Percentiles rank a stretch among this genome's conserved stretches.
phyloP scores from a whole-genome alignment of 1,140 invertebrate species.

The Ditylenchus dipsaci region DNA sequence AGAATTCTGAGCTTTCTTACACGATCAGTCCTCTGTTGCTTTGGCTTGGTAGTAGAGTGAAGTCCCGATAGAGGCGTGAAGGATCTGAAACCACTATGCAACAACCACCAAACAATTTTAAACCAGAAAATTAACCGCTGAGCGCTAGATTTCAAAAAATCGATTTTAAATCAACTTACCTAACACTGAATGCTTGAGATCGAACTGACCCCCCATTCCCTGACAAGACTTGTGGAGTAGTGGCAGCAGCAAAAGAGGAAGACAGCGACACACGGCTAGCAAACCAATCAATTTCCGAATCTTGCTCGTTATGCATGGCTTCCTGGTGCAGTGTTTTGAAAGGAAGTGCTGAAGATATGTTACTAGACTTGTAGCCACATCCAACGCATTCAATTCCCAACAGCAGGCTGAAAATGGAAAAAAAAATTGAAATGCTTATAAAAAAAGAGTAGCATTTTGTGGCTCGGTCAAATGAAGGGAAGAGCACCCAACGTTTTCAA shows the following conservation, averaged over 20 bases:
- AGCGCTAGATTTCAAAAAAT: no score
- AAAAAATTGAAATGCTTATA: background rate
- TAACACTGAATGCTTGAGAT: background rate
- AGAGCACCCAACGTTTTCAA: no score
- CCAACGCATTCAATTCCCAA: background rate
- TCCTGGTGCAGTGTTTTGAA: background rate
- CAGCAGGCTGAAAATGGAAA: background rate
- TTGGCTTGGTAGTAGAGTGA: background rate
- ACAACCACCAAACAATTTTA: no score
- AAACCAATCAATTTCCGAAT: background rate
- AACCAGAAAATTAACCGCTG: no score
- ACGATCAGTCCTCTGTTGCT: background rate
- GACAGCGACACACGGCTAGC: background rate
- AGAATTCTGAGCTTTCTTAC: background rate
- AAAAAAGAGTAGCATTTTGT: background rate
- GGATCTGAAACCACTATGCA: no score
- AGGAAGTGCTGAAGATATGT: background rate
- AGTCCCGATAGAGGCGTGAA: no score
- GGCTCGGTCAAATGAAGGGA: background rate
- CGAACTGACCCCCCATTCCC: background rate
- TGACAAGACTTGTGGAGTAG: background rate
- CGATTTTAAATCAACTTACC: background rate
- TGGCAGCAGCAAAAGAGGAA: background rate
- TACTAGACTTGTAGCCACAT: background rate
- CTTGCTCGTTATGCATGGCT: background rate